Conservation (phyloP, 2,888 invertebrate species). For the Gastracanthus pulcherrimus region DNA sequence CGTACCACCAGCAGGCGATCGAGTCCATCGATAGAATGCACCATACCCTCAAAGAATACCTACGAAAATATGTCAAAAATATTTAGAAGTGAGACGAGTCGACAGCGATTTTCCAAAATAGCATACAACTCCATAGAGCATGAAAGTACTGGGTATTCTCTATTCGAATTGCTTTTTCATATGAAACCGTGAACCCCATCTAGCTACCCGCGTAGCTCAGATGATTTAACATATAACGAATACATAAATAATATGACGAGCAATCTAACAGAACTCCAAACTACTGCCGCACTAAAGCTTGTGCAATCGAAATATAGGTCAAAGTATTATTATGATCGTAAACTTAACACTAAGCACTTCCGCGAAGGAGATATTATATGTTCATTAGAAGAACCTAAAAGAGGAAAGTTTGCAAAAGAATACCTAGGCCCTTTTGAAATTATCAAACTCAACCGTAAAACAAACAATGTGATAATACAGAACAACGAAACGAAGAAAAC, state of each 20-base stretch:
- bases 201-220: neutral
- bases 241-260: neutral
- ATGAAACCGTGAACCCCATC: slow-evolving; percentile 2
- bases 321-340: neutral
- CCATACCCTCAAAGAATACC: neutral
- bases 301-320: neutral
- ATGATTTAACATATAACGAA: neutral
- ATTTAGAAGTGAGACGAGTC: neutral
- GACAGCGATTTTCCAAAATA: neutral
- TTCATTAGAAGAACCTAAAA: neutral
- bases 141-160: neutral
- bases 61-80: neutral
- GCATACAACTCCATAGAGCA: neutral
- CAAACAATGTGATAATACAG: too few relatives aligned
- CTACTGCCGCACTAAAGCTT: slow-evolving; percentile 2
- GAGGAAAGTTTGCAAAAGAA: neutral
- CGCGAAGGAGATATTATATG: neutral
- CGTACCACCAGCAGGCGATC: neutral
- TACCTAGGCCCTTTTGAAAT: neutral
- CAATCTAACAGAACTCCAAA: neutral
- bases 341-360: neutral
- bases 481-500: rapidly evolving
- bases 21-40: neutral
- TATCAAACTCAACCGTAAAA: too few relatives aligned
- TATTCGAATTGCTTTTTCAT: neutral